Conservation (phyloP, 2,113 vertebrate species). For the Psilopsiagon aurifrons region DNA sequence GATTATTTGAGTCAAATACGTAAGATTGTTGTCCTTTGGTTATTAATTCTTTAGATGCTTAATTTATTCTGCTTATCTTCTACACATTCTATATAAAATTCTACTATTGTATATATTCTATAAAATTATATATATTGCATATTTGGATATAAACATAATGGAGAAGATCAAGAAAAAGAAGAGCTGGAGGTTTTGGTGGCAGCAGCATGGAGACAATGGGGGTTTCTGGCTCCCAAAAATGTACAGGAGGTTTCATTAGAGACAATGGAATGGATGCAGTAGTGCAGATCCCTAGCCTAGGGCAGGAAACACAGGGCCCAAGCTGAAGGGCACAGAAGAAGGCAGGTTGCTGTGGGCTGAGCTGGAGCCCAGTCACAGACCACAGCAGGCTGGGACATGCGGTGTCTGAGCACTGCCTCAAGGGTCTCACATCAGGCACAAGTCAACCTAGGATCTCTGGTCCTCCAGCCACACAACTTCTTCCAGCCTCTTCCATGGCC, state of each 20-base stretch:
- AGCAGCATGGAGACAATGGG: not conserved
- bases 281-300: not conserved
- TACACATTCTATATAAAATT: not conserved
- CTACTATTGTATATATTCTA: not conserved
- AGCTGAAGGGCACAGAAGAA: not conserved
- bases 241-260: conserved; percentile 9
- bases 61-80: not conserved
- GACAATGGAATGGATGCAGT: not conserved
- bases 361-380: not conserved
- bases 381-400: not conserved
- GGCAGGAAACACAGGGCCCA: not conserved
- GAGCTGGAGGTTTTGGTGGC: conserved; percentile 15
- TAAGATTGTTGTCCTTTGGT: not conserved
- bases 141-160: not conserved
- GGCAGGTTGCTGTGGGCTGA: not conserved
- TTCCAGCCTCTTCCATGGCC: not conserved
- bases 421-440: not conserved
- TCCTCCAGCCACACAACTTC: not conserved
- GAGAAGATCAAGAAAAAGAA: not conserved
- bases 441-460: accelerated
- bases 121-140: not conserved
- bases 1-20: not conserved
- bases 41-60: not conserved
- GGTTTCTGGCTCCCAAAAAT: conserved; percentile 6
- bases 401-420: accelerated